A percentile compares a stretch with the other conserved stretches of the same genome.
These are phyloP conservation scores for Drosophila yooni DNA, from an alignment of 2,888 invertebrate species.

Conservation along the genomic window DNA sequence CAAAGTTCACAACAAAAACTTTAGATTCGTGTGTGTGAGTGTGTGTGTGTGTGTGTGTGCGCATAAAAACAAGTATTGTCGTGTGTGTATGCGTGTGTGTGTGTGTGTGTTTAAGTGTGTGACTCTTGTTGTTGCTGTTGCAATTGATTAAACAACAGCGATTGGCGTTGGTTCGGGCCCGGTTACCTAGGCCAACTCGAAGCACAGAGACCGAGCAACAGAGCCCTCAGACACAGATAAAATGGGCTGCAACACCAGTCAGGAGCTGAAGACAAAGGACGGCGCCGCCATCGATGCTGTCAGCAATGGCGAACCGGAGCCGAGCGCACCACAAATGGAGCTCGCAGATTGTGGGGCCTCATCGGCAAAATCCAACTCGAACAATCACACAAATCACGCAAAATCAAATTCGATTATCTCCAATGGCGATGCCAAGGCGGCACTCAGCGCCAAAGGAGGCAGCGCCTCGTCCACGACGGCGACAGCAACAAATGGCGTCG, in stretches of 20 bases:
- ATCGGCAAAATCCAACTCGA: constrained; percentile 52
- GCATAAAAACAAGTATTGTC: constrained; percentile 15
- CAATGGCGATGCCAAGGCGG: constrained; percentile 79
- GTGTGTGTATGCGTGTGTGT: constrained; percentile 19
- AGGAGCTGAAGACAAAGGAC: constrained; percentile 85
- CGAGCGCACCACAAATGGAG: constrained; percentile 70
- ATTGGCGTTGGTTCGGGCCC: constrained; percentile 33
- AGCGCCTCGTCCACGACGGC: constrained; percentile 16
- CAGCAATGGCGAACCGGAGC: constrained; percentile 64
- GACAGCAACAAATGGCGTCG: constrained; percentile 65
- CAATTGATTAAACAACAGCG: constrained; percentile 82
- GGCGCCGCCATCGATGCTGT: constrained; percentile 72
- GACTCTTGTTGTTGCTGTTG: constrained; percentile 48
- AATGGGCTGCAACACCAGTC: constrained; percentile 88
- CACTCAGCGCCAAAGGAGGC: constrained; percentile 27
- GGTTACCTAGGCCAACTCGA: constrained; percentile 71
- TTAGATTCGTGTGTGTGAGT: constrained; percentile 9
- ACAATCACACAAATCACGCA: constrained; percentile 78
- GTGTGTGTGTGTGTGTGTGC: constrained; percentile 35
- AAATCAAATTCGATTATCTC: constrained; percentile 83
- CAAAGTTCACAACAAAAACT: constrained; percentile 16
- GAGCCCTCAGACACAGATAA: constrained; percentile 38
- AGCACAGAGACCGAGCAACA: constrained; percentile 47
- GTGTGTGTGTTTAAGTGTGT: constrained; percentile 29
- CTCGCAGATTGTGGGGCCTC: constrained; percentile 43